A percentile compares a stretch with the other conserved stretches of the same genome.
These are phyloP conservation scores for Papilio gigon DNA, from an alignment of 2,888 invertebrate species.

Conservation along the genomic window DNA sequence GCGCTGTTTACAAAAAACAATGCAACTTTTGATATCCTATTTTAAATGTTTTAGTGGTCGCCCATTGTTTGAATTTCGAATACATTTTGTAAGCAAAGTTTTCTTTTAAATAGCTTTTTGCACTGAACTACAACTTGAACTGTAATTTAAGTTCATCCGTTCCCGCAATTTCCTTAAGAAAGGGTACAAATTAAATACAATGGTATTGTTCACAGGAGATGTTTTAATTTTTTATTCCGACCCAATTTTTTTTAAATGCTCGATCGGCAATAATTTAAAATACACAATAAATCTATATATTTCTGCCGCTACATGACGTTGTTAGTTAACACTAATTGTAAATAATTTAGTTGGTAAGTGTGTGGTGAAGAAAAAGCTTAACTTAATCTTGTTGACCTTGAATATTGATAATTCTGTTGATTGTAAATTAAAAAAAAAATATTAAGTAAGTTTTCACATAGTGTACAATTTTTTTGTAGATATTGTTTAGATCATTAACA, in stretches of 20 bases:
- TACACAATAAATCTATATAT: slow-evolving; percentile 59
- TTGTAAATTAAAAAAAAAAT: slow-evolving; percentile 78
- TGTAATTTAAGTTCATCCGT: too few species aligned
- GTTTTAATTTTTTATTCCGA: too few species aligned
- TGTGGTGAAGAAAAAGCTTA: slow-evolving; percentile 66
- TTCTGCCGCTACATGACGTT: slow-evolving; percentile 71
- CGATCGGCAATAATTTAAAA: neutral
- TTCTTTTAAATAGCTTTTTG: too few species aligned
- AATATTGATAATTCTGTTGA: slow-evolving; percentile 78
- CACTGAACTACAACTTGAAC: too few species aligned
- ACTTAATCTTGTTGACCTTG: slow-evolving; percentile 80
- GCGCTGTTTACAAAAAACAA: slow-evolving; percentile 62
- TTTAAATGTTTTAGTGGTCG: neutral
- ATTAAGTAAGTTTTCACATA: slow-evolving; percentile 78
- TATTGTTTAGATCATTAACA: slow-evolving; percentile 81
- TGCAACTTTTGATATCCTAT: slow-evolving; percentile 47
- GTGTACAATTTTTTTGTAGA: slow-evolving; percentile 82
- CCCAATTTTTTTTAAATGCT: too few species aligned
- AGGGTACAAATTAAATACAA: too few species aligned
- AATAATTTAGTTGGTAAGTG: slow-evolving; percentile 70
- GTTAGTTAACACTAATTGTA: slow-evolving; percentile 67
- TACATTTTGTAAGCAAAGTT: too few species aligned
- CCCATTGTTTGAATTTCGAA: too few species aligned
- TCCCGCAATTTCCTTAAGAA: too few species aligned
- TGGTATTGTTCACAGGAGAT: too few species aligned